These are phyloP conservation scores for Propithecus perrieri DNA, from an alignment of 2,797 vertebrate genomes.

Conservation along the genomic window DNA sequence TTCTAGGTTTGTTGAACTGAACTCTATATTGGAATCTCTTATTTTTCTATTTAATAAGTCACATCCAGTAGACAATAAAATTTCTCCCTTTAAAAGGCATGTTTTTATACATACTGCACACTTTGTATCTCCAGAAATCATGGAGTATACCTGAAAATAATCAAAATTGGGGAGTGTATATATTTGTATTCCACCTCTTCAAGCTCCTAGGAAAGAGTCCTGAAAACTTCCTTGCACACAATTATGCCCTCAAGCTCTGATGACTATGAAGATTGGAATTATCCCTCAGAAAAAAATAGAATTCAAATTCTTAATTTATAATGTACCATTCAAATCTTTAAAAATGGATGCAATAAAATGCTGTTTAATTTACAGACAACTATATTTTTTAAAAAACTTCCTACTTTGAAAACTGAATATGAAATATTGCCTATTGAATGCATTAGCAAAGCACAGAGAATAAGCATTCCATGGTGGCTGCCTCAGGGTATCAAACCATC, in stretches of 20 bases:
- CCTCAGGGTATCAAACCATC: conserved; percentile 65
- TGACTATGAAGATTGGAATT: not conserved
- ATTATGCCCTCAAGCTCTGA: not conserved
- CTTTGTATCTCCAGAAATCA: not conserved
- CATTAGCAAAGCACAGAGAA: not conserved
- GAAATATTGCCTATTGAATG: conserved; percentile 48
- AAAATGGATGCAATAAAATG: not conserved
- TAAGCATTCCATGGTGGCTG: conserved; percentile 15
- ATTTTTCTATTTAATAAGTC: not conserved
- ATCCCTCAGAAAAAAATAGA: not conserved
- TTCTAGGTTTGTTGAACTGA: not conserved
- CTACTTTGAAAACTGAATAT: conserved; percentile 41
- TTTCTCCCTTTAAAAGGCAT: not conserved
- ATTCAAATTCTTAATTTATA: not conserved
- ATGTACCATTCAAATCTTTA: not conserved
- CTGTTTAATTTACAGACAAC: not conserved
- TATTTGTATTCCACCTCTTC: not conserved
- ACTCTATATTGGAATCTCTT: not conserved
- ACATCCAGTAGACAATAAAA: not conserved
- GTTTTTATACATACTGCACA: not conserved
- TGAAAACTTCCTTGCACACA: not conserved
- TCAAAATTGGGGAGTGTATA: not conserved
- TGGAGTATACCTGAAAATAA: not conserved
- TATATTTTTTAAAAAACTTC: not conserved
- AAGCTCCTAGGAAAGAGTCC: not conserved